These are phyloP conservation scores for Gracilinanus agilis DNA, from an alignment of 2,113 vertebrate genomes.

Conservation along the genomic window DNA sequence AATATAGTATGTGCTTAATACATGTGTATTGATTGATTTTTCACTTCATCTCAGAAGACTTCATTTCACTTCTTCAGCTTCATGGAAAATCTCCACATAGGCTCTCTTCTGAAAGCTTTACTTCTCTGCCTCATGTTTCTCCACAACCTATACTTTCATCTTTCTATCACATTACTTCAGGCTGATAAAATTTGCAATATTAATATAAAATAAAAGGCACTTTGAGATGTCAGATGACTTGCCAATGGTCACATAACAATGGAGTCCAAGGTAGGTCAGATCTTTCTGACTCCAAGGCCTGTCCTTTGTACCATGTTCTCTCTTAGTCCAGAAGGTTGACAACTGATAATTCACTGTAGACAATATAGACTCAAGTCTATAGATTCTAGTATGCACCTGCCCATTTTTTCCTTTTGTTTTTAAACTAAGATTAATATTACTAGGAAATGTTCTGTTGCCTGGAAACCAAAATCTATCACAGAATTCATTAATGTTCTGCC, in stretches of 20 bases:
- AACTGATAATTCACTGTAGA: slow-evolving; percentile 31
- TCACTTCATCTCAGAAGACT: not conserved
- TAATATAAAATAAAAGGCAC: not conserved
- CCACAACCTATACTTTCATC: not conserved
- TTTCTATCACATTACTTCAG: not conserved
- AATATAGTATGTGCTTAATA: not conserved
- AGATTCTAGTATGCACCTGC: slow-evolving; percentile 64
- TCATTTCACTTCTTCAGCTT: not conserved
- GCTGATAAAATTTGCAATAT: not conserved
- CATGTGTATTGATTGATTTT: not conserved
- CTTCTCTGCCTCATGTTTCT: not conserved
- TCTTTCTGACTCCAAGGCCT: not conserved
- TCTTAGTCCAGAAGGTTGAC: not conserved
- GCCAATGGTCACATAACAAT: not conserved
- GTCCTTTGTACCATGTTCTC: not conserved
- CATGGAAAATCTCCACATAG: not conserved
- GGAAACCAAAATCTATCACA: slow-evolving; percentile 80
- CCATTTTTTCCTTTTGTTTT: slow-evolving; percentile 51
- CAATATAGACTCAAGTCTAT: slow-evolving; percentile 58
- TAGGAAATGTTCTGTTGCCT: slow-evolving; percentile 82
- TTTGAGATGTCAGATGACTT: not conserved
- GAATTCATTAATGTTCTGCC: slow-evolving; percentile 84
- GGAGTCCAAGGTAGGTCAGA: not conserved
- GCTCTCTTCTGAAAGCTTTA: not conserved
- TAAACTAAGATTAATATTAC: slow-evolving; percentile 77